Base-by-base conservation (phyloP, 1,140 invertebrate species). In the Zaprionus lachaisei region DNA sequence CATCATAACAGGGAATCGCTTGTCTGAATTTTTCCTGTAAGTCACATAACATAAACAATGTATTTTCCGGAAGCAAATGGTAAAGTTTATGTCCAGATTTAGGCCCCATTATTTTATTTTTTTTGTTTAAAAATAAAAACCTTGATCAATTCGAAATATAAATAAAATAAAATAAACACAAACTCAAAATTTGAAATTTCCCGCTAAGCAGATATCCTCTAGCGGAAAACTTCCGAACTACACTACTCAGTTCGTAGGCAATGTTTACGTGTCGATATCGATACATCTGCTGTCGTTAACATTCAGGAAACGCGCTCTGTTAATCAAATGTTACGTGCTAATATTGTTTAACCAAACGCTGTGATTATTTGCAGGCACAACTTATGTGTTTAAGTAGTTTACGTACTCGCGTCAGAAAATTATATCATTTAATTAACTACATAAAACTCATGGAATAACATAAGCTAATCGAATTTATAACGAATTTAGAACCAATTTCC, bases 1-100 rank as follows among this genome's bases (percentile, higher is more conserved):
- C 95, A 4, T 95, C 94, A 83, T 97, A 94, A 20, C 82, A 49
- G 76, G 95, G 94, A 74, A 98, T 96, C 9, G 94, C 95, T 9
- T 94, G 95, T 31, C 95, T 93, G 89, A 98, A 98, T 80, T 95
- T 96, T 92, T 98, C 97, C 92, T 98, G 97, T 22, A 98, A 94
- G 89, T 98, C 97, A 91, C 97, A 98, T 56, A 98, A 93, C 37
- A 98, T 94, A 62, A 98, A 94, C 4, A 95, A 95, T 3, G 96
- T 96, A 83, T 93, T 94, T 7, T 54, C 28, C 7, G 82, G 62
- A 17, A 64, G 12, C 1, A 90, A 44, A 2, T 85, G 85, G 26
- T 82, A 82, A 1, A 89, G 71, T 3, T 17, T 2, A 2, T 56
- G 47, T 14, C 38, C 47, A 6, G 61, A 38, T 20, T 66, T 66